phyloP scores from a whole-genome alignment of 2,797 vertebrate species.

The Enteromius argenteus region DNA sequence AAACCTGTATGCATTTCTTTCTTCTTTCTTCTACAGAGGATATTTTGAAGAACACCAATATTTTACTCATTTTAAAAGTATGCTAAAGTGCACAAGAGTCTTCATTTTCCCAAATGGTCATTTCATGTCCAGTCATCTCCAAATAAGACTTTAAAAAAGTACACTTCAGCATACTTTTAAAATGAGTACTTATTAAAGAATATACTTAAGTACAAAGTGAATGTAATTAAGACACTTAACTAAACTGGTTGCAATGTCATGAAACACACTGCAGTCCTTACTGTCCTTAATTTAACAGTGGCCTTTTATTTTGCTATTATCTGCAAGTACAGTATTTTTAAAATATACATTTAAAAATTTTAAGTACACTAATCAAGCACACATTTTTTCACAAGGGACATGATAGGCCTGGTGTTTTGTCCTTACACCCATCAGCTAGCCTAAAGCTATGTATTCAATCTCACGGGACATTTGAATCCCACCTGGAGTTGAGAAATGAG shows the following conservation, averaged over 20 bases:
- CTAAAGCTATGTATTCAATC: slow-evolving; percentile 86
- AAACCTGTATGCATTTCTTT: not conserved
- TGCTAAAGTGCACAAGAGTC: not conserved
- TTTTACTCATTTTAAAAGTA: not conserved
- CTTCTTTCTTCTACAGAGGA: not conserved
- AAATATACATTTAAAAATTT: not conserved
- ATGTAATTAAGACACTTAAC: not conserved
- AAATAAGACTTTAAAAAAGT: not conserved
- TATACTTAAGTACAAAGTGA: not conserved
- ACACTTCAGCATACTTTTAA: not conserved
- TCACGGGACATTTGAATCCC: slow-evolving; percentile 92
- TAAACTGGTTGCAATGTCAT: not conserved
- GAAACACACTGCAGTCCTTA: not conserved
- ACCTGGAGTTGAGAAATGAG: slow-evolving; percentile 78
- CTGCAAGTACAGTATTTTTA: not conserved
- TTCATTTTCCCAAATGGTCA: not conserved
- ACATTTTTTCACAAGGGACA: slow-evolving; percentile 70
- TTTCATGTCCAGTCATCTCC: not conserved
- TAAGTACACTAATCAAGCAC: not conserved
- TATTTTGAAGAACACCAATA: not conserved
- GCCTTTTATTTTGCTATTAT: not conserved
- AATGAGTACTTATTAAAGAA: not conserved
- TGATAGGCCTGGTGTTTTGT: slow-evolving; percentile 74
- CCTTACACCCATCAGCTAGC: slow-evolving; percentile 84
- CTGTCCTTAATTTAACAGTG: not conserved